Conservation (phyloP, 2,113 vertebrate genomes). For the Nycticebus coucang region DNA sequence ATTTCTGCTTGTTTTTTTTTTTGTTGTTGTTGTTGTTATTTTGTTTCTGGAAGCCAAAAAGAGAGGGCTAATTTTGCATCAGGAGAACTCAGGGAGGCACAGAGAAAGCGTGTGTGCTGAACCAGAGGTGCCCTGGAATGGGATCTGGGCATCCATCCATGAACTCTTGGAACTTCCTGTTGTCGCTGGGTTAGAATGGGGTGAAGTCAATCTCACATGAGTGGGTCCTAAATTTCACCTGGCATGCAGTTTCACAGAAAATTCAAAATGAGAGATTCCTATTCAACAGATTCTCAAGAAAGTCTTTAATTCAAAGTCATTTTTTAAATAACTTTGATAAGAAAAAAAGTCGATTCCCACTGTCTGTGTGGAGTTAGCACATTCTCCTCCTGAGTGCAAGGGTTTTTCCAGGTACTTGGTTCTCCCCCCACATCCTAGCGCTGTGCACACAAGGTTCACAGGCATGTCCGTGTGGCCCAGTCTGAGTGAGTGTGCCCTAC, state of each 20-base stretch:
- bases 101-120: not conserved
- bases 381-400: not conserved
- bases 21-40: not conserved
- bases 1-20: too few species aligned
- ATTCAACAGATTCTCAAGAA: not conserved
- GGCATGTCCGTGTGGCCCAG: not conserved
- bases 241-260: not conserved
- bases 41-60: not conserved
- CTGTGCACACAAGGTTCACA: not conserved
- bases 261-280: not conserved
- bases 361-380: not conserved
- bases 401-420: not conserved
- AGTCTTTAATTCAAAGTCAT: not conserved
- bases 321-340: not conserved
- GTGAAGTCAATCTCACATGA: not conserved
- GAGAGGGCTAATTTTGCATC: not conserved
- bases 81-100: not conserved
- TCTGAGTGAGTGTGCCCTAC: not conserved
- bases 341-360: not conserved
- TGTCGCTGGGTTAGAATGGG: not conserved
- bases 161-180: not conserved
- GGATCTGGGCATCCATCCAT: not conserved
- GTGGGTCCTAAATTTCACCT: not conserved
- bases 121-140: not conserved
- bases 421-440: not conserved